Evolutionary conservation across 2,888 invertebrate species (phyloP).

Genomic region (Plebejus anna): DNA sequence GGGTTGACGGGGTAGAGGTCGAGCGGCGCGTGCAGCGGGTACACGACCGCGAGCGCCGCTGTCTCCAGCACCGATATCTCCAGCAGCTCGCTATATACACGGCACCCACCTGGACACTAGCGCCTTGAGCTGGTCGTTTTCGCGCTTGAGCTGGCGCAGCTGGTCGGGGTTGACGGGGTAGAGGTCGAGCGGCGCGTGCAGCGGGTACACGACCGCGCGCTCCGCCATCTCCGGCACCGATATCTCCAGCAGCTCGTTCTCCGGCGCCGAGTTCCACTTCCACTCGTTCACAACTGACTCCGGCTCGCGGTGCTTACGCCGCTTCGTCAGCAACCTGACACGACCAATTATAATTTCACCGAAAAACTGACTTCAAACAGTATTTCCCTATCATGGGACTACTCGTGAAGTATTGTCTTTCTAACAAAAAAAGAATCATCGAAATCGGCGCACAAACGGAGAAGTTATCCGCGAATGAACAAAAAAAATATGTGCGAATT

Average conservation of each 20-base stretch:
- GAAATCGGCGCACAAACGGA: no score
- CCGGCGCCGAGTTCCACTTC: slow-evolving; percentile 62
- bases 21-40: slow-evolving; percentile 63
- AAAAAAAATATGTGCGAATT: background rate
- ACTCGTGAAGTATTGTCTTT: no score
- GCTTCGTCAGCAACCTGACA: slow-evolving; percentile 54
- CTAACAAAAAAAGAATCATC: no score
- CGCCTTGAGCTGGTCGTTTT: slow-evolving; percentile 56
- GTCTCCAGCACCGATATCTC: slow-evolving; percentile 58
- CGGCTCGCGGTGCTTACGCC: slow-evolving; percentile 56
- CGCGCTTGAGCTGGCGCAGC: slow-evolving; percentile 50
- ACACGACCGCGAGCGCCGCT: slow-evolving; percentile 55
- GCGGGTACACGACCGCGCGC: slow-evolving; percentile 57
- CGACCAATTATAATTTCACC: background rate
- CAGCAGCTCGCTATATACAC: slow-evolving; percentile 51
- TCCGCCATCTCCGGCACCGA: slow-evolving; percentile 54
- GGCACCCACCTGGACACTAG: slow-evolving; percentile 52
- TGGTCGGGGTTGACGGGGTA: slow-evolving; percentile 46
- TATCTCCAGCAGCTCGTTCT: slow-evolving; percentile 62
- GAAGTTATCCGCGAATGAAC: no score
- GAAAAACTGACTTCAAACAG: background rate
- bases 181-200: slow-evolving; percentile 64
- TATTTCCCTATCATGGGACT: no score
- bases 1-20: slow-evolving; percentile 51
- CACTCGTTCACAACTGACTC: slow-evolving; percentile 54